phyloP scores from a whole-genome alignment of 2,797 vertebrate genomes.

The Enteromius mattozi region DNA sequence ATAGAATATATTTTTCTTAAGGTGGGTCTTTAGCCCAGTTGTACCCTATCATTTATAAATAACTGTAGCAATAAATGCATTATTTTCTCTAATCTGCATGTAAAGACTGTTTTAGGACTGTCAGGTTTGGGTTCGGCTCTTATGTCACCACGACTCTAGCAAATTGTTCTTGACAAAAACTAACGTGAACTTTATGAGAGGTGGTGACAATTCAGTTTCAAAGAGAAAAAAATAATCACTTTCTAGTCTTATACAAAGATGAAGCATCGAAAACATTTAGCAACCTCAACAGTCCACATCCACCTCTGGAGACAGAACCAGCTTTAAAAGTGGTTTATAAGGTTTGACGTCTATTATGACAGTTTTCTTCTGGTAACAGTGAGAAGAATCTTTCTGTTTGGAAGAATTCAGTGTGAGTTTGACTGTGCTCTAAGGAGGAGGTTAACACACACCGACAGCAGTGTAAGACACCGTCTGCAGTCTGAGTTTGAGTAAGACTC shows the following conservation, averaged over 20 bases:
- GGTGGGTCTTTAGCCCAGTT: too few relatives aligned
- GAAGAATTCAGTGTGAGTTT: not conserved
- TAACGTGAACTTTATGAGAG: not conserved
- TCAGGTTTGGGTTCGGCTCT: too few relatives aligned
- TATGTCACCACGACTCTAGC: not conserved
- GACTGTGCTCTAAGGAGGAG: not conserved
- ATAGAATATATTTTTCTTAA: too few relatives aligned
- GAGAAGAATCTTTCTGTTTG: not conserved
- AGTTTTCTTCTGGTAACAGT: not conserved
- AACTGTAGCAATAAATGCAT: not conserved
- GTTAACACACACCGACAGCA: not conserved
- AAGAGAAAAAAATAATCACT: too few relatives aligned
- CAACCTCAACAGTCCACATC: not conserved
- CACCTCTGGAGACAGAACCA: not conserved
- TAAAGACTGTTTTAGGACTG: too few relatives aligned
- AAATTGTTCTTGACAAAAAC: not conserved
- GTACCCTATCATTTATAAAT: not conserved
- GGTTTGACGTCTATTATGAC: not conserved
- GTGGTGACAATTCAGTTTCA: not conserved
- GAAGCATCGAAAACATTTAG: not conserved
- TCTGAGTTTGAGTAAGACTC: conserved; percentile 48
- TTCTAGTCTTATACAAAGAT: not conserved
- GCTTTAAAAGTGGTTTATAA: not conserved
- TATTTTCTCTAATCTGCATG: not conserved
- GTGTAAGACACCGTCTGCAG: not conserved